Base-by-base conservation (phyloP, 2,888 invertebrate genomes). In the Phaonia tiefii region DNA sequence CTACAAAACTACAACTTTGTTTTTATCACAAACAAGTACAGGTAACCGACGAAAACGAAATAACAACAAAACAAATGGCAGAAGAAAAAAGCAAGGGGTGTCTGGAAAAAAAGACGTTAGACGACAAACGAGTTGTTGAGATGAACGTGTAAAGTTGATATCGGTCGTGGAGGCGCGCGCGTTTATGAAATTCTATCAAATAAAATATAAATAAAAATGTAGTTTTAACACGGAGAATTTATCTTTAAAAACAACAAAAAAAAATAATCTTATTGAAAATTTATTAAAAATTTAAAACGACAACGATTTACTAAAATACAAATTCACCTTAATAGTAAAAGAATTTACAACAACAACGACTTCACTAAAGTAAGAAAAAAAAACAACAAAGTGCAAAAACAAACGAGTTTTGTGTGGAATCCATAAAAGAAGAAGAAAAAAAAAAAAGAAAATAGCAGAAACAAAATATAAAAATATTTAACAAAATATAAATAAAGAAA, bases 71-170 rank as follows among this genome's bases (percentile, higher is more conserved):
- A 82, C 79, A 82, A 81, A 78, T 75, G 77, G 60, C 58, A 70
- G 79, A 84, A n/a, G n/a, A n/a, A n/a, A n/a, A n/a, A n/a, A n/a
- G n/a, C n/a, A n/a, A n/a, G n/a, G n/a, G n/a, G n/a, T n/a, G n/a
- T n/a, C n/a, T n/a, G n/a, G n/a, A n/a, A n/a, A n/a, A 82, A 75
- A 79, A 75, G 75, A 79, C 79, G 82, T 83, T 75, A 84, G 80
- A 71, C 73, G 60, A 75, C 85, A 86, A 85, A 85, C 85, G 85
- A 86, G 86, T 86, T 84, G 83, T 85, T 85, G 84, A 84, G 84
- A 85, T 85, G 85, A 84, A 79, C 82, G 85, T 84, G 85, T 76
- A 66, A 70, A 83, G 78, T 82, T 80, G 84, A 75, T 58, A 74
- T 46, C 51, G 13, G 54, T 25, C 65, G 75, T 75, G 51, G 74